Evolutionary conservation across 2,113 vertebrate genomes (phyloP).

Genomic region (Lethenteron reissneri): DNA sequence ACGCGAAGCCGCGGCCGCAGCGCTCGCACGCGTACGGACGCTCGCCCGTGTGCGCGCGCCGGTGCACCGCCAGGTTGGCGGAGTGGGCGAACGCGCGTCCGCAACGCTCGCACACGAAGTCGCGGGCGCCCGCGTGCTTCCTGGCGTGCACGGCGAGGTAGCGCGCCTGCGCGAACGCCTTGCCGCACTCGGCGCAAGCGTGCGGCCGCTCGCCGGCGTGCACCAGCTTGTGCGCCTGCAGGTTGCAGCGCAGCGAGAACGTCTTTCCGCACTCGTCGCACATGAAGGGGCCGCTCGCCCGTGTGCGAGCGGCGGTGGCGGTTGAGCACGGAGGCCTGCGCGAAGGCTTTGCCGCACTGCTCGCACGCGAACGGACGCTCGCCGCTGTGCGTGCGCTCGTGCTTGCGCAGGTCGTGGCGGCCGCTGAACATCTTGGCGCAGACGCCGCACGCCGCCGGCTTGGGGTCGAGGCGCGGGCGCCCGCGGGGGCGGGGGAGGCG

Average conservation of each 20-base stretch:
- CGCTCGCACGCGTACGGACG: background rate
- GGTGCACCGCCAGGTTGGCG: background rate
- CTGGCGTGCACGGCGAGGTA: conserved; percentile 2
- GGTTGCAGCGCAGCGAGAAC: conserved; percentile 1
- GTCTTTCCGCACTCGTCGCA: background rate
- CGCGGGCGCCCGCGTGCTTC: background rate
- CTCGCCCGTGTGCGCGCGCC: background rate
- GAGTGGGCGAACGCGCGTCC: background rate
- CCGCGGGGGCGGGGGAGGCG: too few species aligned
- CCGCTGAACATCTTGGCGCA: too few species aligned
- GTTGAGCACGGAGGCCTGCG: conserved; percentile 1
- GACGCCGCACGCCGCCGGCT: too few species aligned
- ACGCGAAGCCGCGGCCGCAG: background rate
- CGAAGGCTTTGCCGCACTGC: conserved; percentile 1
- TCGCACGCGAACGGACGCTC: background rate
- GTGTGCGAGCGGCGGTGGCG: conserved; percentile 2
- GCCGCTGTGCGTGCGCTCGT: conserved; percentile 1
- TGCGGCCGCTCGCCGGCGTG: background rate
- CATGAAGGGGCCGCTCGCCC: background rate
- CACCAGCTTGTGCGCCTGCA: background rate
- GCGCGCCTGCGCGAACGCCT: background rate
- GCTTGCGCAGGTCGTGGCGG: background rate
- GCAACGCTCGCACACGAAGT: background rate
- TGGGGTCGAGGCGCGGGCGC: too few species aligned
- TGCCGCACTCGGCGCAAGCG: background rate